A percentile compares a stretch with the other conserved stretches of the same genome.
These are phyloP conservation scores for Myzus persicae DNA, from an alignment of 1,140 invertebrate genomes.

Conservation along the genomic window DNA sequence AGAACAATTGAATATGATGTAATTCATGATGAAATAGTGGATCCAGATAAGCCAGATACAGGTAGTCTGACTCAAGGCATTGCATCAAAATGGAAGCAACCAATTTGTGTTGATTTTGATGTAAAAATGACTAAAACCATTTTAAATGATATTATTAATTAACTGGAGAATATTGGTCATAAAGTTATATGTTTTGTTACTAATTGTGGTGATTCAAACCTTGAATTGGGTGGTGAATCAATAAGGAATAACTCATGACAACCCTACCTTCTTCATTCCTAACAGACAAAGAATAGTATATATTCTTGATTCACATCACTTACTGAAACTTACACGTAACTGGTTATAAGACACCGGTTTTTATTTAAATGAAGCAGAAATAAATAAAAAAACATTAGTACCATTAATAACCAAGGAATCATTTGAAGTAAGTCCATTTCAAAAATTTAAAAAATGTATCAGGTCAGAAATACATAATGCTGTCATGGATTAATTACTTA, in stretches of 20 bases:
- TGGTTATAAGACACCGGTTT: neutral
- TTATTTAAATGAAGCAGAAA: neutral
- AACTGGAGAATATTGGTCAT: neutral
- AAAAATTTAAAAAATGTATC: neutral
- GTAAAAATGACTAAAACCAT: neutral
- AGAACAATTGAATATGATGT: neutral
- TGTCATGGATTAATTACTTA: neutral
- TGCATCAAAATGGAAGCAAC: neutral
- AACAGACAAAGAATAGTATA: neutral
- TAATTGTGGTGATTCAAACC: neutral
- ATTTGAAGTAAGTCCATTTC: neutral
- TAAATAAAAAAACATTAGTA: neutral
- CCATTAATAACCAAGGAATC: neutral
- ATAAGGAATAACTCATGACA: neutral
- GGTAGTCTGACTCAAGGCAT: neutral
- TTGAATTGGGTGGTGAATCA: neutral
- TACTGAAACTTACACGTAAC: neutral
- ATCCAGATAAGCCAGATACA: neutral
- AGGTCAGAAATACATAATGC: neutral
- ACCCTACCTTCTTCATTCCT: neutral
- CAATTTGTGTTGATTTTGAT: neutral
- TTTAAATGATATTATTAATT: neutral
- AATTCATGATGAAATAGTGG: neutral
- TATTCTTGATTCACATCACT: neutral
- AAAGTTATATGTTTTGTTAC: neutral